Conservation (phyloP, 2,888 invertebrate genomes). For the Hirtodrosophila cameraria region DNA sequence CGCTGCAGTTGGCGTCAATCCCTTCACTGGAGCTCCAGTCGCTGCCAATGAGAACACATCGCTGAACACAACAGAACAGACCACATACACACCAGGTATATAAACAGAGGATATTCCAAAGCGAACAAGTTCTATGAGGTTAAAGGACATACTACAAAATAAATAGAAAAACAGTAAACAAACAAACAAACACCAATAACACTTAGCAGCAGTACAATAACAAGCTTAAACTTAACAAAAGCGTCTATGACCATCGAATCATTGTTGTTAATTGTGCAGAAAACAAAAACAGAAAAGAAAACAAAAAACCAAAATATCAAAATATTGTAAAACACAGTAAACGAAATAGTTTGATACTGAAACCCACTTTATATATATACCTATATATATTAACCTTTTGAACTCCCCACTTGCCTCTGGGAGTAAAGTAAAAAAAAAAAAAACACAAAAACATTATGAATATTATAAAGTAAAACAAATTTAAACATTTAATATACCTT, state of each 20-base stretch:
- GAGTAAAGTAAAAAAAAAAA: slow-evolving; percentile 14
- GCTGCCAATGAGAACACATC: slow-evolving; percentile 84
- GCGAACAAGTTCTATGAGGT: slow-evolving; percentile 7
- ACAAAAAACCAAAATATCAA: slow-evolving; percentile 12
- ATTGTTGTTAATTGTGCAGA: slow-evolving; percentile 64
- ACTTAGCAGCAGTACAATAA: slow-evolving; percentile 50
- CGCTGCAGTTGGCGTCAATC: slow-evolving; percentile 83
- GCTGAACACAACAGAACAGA: slow-evolving; percentile 84
- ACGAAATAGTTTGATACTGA: slow-evolving; percentile 35
- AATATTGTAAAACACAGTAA: slow-evolving; percentile 45
- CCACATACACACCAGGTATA: slow-evolving; percentile 85
- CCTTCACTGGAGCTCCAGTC: slow-evolving; percentile 82
- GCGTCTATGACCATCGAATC: slow-evolving; percentile 82
- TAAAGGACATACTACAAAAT: slow-evolving; percentile 13
- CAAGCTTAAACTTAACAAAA: slow-evolving; percentile 54
- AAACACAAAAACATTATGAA: slow-evolving; percentile 14
- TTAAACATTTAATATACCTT: slow-evolving; percentile 28
- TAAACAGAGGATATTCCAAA: slow-evolving; percentile 58
- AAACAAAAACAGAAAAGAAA: slow-evolving; percentile 18
- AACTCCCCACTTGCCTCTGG: slow-evolving; percentile 29
- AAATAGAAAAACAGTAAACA: slow-evolving; percentile 2
- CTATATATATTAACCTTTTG: slow-evolving; percentile 29
- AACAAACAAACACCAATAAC: slow-evolving; percentile 21
- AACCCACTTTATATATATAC: slow-evolving; percentile 16
- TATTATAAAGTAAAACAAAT: slow-evolving; percentile 9